Base-by-base conservation (phyloP, 1,140 invertebrate genomes). In the Calycopis cecrops region DNA sequence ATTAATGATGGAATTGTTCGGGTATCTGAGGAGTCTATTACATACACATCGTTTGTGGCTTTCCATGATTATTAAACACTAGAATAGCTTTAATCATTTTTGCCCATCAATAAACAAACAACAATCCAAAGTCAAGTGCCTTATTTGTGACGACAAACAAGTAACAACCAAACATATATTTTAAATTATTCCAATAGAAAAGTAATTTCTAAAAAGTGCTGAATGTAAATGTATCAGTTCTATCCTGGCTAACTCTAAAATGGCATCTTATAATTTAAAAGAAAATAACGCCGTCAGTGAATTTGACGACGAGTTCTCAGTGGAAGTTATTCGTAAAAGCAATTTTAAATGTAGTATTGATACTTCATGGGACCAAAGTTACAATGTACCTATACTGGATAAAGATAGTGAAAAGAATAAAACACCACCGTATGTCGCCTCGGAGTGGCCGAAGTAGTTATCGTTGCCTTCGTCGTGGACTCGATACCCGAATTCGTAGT, bases 1-100 rank as follows among this genome's bases (percentile, higher is more conserved):
- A n/a, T n/a, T n/a, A n/a, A n/a, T n/a, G n/a, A n/a, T n/a, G n/a
- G n/a, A n/a, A n/a, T n/a, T n/a, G n/a, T n/a, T n/a, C n/a, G n/a
- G n/a, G n/a, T n/a, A n/a, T n/a, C n/a, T n/a, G n/a, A n/a, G n/a
- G n/a, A n/a, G n/a, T n/a, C n/a, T n/a, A n/a, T n/a, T n/a, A n/a
- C n/a, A n/a, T n/a, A n/a, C n/a, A n/a, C n/a, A n/a, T n/a, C n/a
- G n/a, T n/a, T n/a, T n/a, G n/a, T 34, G 98, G 98, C 89, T 99
- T 99, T 37, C 98, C 98, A 93, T 99, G 98, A 86, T 99, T 99
- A 78, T 99, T 99, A 80, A 99, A 99, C 16, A 99, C 98, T 67
- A 99, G 90, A 86, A 99, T 99, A 48, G 98, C 98, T 91, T 99
- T 99, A 72, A 99, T 99, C 98, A 99, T 99, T 78, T 72, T 84